Evolutionary conservation across 2,797 vertebrate genomes (phyloP), one percentile per base, ranked within the genome.

Genomic region (Cottoperca gobio): DNA sequence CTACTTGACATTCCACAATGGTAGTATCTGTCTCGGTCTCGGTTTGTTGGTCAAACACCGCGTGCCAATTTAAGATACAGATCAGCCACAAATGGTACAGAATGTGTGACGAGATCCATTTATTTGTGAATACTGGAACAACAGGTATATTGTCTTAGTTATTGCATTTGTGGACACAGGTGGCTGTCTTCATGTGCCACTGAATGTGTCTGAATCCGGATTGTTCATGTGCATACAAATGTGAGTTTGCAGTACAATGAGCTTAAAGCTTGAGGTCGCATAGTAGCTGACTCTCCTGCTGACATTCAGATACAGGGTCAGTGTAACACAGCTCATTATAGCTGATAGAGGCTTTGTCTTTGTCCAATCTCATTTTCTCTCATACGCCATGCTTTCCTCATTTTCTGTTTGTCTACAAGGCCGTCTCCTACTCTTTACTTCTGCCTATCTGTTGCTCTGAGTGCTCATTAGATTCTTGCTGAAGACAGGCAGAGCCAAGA

Each of bases 1-100:
- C 76, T 86, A 58, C 62, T 88, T 84, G n/a, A 67, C 57, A 87
- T 87, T 85, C 83, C n/a, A 13, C 24, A 17, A 42, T 21, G 50
- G 83, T 78, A 24, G 66, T 50, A n/a, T 79, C 53, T 76, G 76
- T 68, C 70, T 86, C 24, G 19, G 76, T 68, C 70, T 86, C 24
- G 19, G 7, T 62, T 45, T 71, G 46, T 64, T 50, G 64, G 52
- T 57, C 62, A 53, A 62, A 23, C 17, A 50, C 13, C 23, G 11
- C 19, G 2, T 3, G 48, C 0, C 43, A 28, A 21, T 69, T 76
- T 58, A 48, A 80, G 4, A 68, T 23, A 4, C 65, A 63, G 12
- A 65, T 76, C 4, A 49, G 28, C 14, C 0, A 23, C 35, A n/a
- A 23, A 19, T 10, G 60, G 39, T 31, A 5, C 7, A 1, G 48